Evolutionary conservation across 2,888 invertebrate genomes (phyloP), one percentile per base, ranked within the genome.

Genomic region (Ectemnius lituratus): DNA sequence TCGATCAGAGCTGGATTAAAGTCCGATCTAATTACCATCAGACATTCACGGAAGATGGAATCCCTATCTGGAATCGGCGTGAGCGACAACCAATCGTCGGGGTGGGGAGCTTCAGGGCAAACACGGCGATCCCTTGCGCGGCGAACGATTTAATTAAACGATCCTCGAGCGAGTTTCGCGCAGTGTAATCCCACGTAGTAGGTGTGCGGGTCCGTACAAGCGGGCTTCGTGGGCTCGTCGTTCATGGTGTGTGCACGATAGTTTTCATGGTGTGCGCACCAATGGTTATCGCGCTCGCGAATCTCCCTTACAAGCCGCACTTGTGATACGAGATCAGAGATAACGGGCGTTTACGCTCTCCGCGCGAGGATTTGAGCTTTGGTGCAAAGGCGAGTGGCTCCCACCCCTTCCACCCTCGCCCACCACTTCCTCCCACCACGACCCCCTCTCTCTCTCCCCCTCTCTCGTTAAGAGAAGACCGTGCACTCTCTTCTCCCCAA

Each of bases 331-430:
- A 81, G 82, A 82, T 82, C 76, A 67, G 70, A 82, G 82, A 82
- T 82, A 83, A 82, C 81, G 68, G 81, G 83, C 83, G 82, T 83
- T 82, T 81, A 83, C 71, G 67, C 61, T 61, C 37, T 37, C 37
- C 8, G 37, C 57, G 66, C 78, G 83, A 81, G 79, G 83, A 77
- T 75, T 70, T 73, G 70, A 79, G 83, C 70, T 83, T 83, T 59
- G 62, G 60, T 37, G 70, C 70, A 76, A 83, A 82, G 70, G 37
- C 79, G 71, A 79, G 75, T 76, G 65, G 75, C 75, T 79, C 76
- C 78, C 75, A 72, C 79, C 75, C 65, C 73, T 69, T 59, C 73
- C 73, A 78, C 70, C 64, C 64, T 67, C 66, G 6, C 49, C 47
- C 47, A 45, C 23, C 59, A 20, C 20, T 20, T 20, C 20, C 20